These are phyloP conservation scores for Drymonia ruficornis DNA, from an alignment of 2,888 invertebrate species.

Conservation along the genomic window DNA sequence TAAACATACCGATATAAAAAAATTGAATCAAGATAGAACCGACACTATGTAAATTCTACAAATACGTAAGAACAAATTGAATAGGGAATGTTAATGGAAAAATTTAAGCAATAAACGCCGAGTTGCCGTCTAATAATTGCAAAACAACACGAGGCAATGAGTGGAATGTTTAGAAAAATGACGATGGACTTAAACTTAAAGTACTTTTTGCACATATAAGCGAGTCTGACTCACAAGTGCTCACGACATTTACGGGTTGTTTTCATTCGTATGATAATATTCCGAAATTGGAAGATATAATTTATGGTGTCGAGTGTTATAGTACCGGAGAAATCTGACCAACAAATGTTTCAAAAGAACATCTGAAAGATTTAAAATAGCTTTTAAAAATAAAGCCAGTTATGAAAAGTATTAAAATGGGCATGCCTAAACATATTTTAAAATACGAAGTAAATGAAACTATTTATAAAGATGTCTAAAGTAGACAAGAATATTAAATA, in stretches of 20 bases:
- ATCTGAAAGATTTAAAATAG: no score
- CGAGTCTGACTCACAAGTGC: slow-evolving; percentile 32
- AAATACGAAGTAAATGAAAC: no score
- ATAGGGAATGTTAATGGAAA: no score
- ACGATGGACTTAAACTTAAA: not conserved
- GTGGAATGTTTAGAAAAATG: not conserved
- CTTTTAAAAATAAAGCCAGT: no score
- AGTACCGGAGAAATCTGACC: slow-evolving; percentile 23
- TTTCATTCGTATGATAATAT: no score
- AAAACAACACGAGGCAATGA: no score
- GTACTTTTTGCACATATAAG: slow-evolving; percentile 17
- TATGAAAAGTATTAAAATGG: no score
- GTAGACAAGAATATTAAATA: slow-evolving; percentile 8
- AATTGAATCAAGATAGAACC: not conserved
- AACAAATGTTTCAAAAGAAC: slow-evolving; percentile 10
- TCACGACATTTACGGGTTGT: slow-evolving; percentile 12
- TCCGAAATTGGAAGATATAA: slow-evolving; percentile 33
- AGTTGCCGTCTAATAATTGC: not conserved
- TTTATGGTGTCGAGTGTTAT: slow-evolving; percentile 35
- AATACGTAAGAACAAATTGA: not conserved
- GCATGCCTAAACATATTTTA: no score
- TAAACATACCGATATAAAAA: slow-evolving; percentile 14
- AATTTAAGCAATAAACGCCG: no score
- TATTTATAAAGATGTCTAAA: not conserved
- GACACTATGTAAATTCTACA: not conserved